These are phyloP conservation scores for Lysandra bellargus DNA, from an alignment of 2,888 invertebrate genomes.

Conservation along the genomic window DNA sequence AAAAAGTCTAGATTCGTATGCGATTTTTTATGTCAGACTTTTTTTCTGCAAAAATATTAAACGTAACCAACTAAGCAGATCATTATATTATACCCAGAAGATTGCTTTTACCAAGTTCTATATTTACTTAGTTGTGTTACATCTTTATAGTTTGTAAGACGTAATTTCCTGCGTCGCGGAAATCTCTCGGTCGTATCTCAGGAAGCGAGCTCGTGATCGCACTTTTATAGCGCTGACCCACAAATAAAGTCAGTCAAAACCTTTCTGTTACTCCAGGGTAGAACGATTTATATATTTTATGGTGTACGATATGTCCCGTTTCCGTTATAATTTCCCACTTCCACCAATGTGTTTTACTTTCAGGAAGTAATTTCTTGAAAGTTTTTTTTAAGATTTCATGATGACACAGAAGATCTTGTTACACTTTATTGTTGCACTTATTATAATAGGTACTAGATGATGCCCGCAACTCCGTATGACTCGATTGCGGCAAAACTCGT, in stretches of 20 bases:
- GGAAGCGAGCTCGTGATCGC: background rate
- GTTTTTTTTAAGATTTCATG: too few relatives aligned
- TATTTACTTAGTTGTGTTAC: background rate
- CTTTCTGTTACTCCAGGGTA: background rate
- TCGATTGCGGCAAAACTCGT: too few relatives aligned
- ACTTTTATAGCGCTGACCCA: slow-evolving; percentile 20
- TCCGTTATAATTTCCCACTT: background rate
- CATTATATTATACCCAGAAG: background rate
- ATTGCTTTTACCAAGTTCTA: background rate
- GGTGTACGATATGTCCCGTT: background rate
- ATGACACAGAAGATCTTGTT: too few relatives aligned
- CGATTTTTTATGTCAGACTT: too few relatives aligned
- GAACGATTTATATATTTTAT: background rate
- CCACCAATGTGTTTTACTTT: background rate
- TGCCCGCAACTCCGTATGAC: too few relatives aligned
- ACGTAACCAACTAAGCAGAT: background rate
- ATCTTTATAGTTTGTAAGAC: slow-evolving; percentile 2
- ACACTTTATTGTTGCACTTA: too few relatives aligned
- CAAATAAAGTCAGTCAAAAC: slow-evolving; percentile 5
- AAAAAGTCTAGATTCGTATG: too few relatives aligned
- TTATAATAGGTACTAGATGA: too few relatives aligned
- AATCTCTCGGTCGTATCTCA: slow-evolving; percentile 4
- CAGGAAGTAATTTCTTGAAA: too few relatives aligned
- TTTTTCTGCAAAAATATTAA: background rate
- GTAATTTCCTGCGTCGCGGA: slow-evolving; percentile 9